These are phyloP conservation scores for silkworm (Bombyx mori) DNA, from an alignment of 1,140 invertebrate genomes.

Conservation along the genomic window ASM3026992v2 NC_085118.1:10488001-10488500, in stretches of 20 bases:
- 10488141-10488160: slow-evolving; percentile 36
- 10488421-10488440: slow-evolving; percentile 6
- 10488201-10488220: slow-evolving; percentile 48
- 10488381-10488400: slow-evolving; percentile 35
- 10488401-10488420: slow-evolving; percentile 10
- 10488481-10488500: no score
- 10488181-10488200: slow-evolving; percentile 46
- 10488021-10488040: slow-evolving; percentile 72
- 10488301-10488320: slow-evolving; percentile 46
- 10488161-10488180: slow-evolving; percentile 46
- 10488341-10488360: slow-evolving; percentile 51
- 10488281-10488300: slow-evolving; percentile 55
- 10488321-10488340: slow-evolving; percentile 50
- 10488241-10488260: slow-evolving; percentile 36
- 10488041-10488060: slow-evolving; percentile 71
- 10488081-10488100: slow-evolving; percentile 73
- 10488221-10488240: slow-evolving; percentile 35
- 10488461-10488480: no score
- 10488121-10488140: slow-evolving; percentile 71
- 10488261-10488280: slow-evolving; percentile 31
- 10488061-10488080: slow-evolving; percentile 66
- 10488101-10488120: slow-evolving; percentile 65
- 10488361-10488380: slow-evolving; percentile 37
- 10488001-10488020: slow-evolving; percentile 77
- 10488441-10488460: no score